phyloP scores from a whole-genome alignment of 2,888 invertebrate genomes.

The Kryphioiulus occultus region DNA sequence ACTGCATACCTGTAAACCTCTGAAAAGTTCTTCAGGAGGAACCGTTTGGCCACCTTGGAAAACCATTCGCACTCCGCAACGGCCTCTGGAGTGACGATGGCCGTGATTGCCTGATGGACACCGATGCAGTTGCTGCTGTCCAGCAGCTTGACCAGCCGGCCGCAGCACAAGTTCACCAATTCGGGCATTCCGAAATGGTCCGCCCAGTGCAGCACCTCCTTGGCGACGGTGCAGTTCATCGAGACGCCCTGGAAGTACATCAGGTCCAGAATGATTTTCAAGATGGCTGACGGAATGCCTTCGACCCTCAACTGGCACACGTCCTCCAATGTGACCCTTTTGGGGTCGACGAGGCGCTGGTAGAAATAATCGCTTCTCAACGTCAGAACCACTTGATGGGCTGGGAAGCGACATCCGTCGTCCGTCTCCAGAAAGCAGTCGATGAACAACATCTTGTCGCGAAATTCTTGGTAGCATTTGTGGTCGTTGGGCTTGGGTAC shows the following conservation, averaged over 20 bases:
- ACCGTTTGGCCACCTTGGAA: not conserved
- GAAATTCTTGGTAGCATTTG: not conserved
- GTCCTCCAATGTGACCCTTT: not conserved
- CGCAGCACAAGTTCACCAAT: not conserved
- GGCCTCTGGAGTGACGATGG: not conserved
- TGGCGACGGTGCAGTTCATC: not conserved
- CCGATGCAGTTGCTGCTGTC: not conserved
- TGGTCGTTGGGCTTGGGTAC: not conserved
- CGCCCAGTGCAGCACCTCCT: not conserved
- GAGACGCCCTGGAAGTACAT: not conserved
- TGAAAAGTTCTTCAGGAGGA: not conserved
- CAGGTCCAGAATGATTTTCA: not conserved
- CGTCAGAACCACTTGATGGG: not conserved
- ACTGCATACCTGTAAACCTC: not conserved
- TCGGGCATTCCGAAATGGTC: not conserved
- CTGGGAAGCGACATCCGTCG: conserved; percentile 6
- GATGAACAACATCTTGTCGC: not conserved
- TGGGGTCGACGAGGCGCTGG: not conserved
- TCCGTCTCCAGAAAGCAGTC: conserved; percentile 19
- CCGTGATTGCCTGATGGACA: not conserved
- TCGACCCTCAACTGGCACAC: not conserved
- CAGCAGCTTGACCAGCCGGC: not conserved
- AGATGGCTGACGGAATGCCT: not conserved
- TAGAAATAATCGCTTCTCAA: not conserved
- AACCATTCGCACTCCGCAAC: not conserved